A percentile compares a stretch with the other conserved stretches of the same genome.
Conservation (phyloP, 2,888 invertebrate genomes). For the Chaitophorus viminalis region DNA sequence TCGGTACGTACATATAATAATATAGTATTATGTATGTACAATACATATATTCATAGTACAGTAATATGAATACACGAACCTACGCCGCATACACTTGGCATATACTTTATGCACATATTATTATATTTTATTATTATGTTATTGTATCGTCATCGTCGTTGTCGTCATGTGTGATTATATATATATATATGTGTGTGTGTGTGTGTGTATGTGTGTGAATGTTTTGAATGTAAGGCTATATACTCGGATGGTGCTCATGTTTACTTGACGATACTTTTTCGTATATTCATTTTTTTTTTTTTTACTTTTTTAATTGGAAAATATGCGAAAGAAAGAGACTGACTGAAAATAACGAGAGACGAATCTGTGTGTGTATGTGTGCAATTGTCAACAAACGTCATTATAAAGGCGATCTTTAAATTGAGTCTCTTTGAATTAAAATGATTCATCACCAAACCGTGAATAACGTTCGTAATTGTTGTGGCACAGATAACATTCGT, state of each 20-base stretch:
- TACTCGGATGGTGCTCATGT: background rate
- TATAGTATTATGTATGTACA: no score
- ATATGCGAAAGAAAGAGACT: background rate
- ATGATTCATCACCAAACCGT: conserved; percentile 44
- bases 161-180: no score
- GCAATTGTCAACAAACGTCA: conserved; percentile 14
- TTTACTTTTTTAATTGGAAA: conserved; percentile 33
- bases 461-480: conserved; percentile 20
- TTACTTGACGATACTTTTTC: background rate
- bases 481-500: conserved; percentile 40
- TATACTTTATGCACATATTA: background rate
- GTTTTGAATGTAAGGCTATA: background rate
- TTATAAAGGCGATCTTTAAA: conserved; percentile 36
- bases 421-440: conserved; percentile 20
- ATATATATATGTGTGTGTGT: no score
- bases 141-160: background rate
- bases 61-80: no score
- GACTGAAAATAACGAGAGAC: background rate
- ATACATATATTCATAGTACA: no score
- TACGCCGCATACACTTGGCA: no score
- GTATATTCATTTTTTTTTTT: background rate
- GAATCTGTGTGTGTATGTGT: conserved; percentile 4
- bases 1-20: background rate
- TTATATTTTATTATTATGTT: background rate
- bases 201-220: background rate